Evolutionary conservation across 2,797 vertebrate species (phyloP).

Genomic region (Molossus molossus): DNA sequence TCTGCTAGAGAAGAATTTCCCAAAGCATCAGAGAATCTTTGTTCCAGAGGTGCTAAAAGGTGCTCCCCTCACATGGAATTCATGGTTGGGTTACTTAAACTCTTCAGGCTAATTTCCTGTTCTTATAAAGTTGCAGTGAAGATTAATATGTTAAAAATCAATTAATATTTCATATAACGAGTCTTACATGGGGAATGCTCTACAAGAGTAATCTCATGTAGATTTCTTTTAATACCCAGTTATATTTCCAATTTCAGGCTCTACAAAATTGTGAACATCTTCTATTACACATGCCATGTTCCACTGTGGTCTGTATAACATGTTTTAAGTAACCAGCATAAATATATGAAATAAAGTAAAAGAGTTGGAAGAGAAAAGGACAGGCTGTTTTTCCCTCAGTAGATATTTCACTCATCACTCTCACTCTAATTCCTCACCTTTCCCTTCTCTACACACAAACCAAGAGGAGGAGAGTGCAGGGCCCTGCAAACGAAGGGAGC

Average conservation of each 20-base stretch:
- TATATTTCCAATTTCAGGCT: conserved; percentile 7
- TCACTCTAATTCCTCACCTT: not conserved
- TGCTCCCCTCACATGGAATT: not conserved
- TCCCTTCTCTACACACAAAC: not conserved
- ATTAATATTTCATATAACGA: not conserved
- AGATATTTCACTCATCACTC: not conserved
- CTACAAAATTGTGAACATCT: not conserved
- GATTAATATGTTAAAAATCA: not conserved
- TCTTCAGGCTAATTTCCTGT: not conserved
- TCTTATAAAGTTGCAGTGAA: not conserved
- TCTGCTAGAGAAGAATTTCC: not conserved
- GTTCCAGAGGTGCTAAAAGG: not conserved
- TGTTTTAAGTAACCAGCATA: conserved; percentile 2
- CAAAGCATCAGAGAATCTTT: not conserved
- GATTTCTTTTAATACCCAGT: not conserved
- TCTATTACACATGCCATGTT: not conserved
- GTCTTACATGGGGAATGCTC: not conserved
- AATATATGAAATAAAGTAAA: conserved; percentile 41
- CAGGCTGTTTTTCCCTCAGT: not conserved
- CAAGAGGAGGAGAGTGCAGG: not conserved
- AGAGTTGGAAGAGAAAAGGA: not conserved
- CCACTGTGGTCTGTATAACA: not conserved
- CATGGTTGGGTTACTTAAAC: not conserved
- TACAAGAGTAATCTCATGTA: not conserved
- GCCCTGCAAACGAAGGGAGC: not conserved